phyloP scores from a whole-genome alignment of 1,140 invertebrate species.

The Eriocheir sinensis region DNA sequence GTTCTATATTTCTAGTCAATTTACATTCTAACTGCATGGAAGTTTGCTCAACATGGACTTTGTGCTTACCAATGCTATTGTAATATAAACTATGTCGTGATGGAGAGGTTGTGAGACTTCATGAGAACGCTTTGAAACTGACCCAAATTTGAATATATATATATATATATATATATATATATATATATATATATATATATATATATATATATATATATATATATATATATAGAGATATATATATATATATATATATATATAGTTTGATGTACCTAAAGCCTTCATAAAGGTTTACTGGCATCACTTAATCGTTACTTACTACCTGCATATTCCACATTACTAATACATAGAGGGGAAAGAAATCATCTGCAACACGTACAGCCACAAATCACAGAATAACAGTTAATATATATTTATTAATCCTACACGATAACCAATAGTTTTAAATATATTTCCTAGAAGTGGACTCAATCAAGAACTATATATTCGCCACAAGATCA shows the following conservation, averaged over 20 bases:
- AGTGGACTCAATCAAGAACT: constrained; percentile 56
- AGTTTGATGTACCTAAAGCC: constrained; percentile 31
- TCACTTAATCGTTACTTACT: constrained; percentile 63
- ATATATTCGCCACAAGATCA: constrained; percentile 49
- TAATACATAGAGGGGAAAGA: constrained; percentile 71
- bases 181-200: not conserved
- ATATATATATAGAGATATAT: not conserved
- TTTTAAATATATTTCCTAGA: constrained; percentile 69
- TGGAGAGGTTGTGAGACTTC: constrained; percentile 9
- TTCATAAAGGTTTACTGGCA: constrained; percentile 65
- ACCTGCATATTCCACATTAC: constrained; percentile 75
- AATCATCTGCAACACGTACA: constrained; percentile 69
- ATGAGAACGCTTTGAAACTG: constrained; percentile 23
- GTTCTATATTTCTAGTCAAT: constrained; percentile 56
- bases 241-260: not conserved
- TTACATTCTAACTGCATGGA: constrained; percentile 63
- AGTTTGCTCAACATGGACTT: constrained; percentile 58
- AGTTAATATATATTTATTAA: constrained; percentile 72
- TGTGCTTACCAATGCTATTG: constrained; percentile 61
- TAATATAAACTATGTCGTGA: constrained; percentile 37
- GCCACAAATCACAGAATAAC: constrained; percentile 77
- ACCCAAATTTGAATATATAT: constrained; percentile 36
- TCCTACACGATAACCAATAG: constrained; percentile 69
- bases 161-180: not conserved
- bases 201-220: not conserved